Base-by-base conservation (phyloP, 2,888 invertebrate genomes). In the Hypolimnas misippus region DNA sequence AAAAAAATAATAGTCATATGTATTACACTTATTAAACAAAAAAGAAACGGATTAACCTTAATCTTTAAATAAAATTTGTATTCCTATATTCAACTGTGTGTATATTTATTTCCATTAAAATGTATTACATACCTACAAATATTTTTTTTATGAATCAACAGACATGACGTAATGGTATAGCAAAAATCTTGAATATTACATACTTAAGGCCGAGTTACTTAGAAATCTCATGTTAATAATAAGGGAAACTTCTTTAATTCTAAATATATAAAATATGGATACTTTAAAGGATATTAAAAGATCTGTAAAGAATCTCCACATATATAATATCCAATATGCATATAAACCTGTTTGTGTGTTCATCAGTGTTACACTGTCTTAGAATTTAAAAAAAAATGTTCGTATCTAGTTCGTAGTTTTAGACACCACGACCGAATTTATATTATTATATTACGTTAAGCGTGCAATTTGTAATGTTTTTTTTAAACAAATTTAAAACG, bases 381-480 rank as follows among this genome's bases (percentile, higher is more conserved):
- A 64, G 56, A 56, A 55, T 67, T 59, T 53, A 59, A 57, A 54
- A 46, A 17, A 57, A 54, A 57, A 49, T 58, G 58, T 66, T 46
- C 38, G 52, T 54, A 62, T 57, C 19, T 65, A 65, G 58, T 46
- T 21, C 19, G 52, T 70, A 68, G 58, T 16, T 29, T 59, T 79
- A 82, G 78, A 73, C 73, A 76, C 74, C 71, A 77, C 79, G 81
- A 83, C 78, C 86, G 87, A 88, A 87, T 86, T 87, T 86, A 88
- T 80, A 76, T 76, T 77, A 73, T 25, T 38, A n/a, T 38, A 33
- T 67, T 78, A 72, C 58, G 56, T 14, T 62, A 63, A 62, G 61
- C 19, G 58, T 65, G 69, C 54, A 60, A 64, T 61, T 61, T 61
- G 57, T 62, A 40, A 65, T 62, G 19, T 63, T 68, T 60, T 53